Conservation (phyloP, 2,113 vertebrate species). For the Rhombomys opimus region DNA sequence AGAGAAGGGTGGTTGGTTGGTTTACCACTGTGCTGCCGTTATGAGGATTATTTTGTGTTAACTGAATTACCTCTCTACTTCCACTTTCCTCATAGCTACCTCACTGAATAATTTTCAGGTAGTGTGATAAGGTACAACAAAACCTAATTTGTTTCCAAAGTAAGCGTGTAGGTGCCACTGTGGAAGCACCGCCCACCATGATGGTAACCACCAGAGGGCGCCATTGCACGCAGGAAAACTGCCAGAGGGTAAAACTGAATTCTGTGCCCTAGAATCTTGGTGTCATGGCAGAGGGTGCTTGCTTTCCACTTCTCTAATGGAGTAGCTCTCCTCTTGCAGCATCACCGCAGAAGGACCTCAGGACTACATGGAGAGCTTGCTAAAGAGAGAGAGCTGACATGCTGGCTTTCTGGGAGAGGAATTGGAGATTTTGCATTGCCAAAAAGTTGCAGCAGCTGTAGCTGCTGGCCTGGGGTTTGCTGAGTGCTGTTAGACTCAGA, state of each 20-base stretch:
- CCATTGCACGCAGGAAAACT: neutral
- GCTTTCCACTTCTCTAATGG: neutral
- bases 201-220: neutral
- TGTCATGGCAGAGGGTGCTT: neutral
- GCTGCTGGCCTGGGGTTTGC: neutral
- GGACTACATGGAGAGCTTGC: neutral
- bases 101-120: neutral
- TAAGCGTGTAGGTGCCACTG: neutral
- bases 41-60: neutral
- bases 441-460: neutral
- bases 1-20: neutral
- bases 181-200: neutral
- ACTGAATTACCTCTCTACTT: neutral
- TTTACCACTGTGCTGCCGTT: neutral
- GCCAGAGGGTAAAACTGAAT: too few species aligned
- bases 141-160: neutral
- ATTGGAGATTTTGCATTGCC: neutral
- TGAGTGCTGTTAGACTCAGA: neutral
- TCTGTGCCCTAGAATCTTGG: rapidly evolving
- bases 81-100: neutral
- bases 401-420: neutral
- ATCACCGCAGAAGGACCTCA: rapidly evolving
- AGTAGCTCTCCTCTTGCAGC: neutral
- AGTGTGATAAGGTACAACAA: neutral
- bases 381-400: neutral